Evolutionary conservation across 2,797 vertebrate genomes (phyloP).

Genomic region (Catharus ustulatus): DNA sequence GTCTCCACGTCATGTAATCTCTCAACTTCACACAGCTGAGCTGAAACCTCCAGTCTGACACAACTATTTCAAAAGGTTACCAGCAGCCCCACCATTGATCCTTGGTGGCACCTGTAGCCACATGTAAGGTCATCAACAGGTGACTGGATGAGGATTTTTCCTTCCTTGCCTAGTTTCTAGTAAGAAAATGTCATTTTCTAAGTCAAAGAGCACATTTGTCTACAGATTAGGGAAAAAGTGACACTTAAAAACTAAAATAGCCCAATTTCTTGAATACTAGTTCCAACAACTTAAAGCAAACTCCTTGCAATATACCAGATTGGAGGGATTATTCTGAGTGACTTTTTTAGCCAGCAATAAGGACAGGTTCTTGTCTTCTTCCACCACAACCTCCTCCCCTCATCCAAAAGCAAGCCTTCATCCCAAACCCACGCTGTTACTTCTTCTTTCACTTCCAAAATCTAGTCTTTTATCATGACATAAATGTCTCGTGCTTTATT

Average conservation of each 20-base stretch:
- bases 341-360: neutral
- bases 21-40: neutral
- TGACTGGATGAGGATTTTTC: neutral
- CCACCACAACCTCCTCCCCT: neutral
- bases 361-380: neutral
- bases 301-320: neutral
- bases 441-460: neutral
- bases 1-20: neutral
- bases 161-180: neutral
- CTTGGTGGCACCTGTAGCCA: neutral
- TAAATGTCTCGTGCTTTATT: neutral
- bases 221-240: neutral
- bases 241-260: neutral
- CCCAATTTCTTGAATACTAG: neutral
- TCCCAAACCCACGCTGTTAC: neutral
- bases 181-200: neutral
- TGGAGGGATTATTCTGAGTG: neutral
- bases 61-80: neutral
- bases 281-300: neutral
- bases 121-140: neutral
- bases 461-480: neutral
- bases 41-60: neutral
- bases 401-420: neutral
- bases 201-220: neutral
- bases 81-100: neutral